A percentile compares a stretch with the other conserved stretches of the same genome.
Evolutionary conservation across 2,888 invertebrate species (phyloP).

Genomic region (Desoria tigrina): DNA sequence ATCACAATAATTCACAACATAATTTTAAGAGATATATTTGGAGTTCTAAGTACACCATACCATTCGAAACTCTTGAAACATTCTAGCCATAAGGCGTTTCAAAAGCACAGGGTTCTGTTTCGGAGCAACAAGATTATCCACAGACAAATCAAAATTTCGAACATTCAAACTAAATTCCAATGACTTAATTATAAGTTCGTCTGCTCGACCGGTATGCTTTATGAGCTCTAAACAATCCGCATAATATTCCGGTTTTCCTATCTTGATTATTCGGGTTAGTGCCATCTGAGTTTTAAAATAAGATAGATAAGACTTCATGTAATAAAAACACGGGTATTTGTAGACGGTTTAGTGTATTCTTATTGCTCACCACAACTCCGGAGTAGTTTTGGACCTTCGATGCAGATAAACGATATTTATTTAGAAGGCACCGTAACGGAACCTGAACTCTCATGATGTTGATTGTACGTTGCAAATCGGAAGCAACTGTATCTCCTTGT

Average conservation of each 20-base stretch:
- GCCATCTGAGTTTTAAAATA: constrained; percentile 43
- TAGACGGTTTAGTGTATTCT: no score
- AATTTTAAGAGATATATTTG: background rate
- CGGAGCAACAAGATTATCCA: constrained; percentile 23
- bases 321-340: no score
- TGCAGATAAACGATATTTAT: constrained; percentile 43
- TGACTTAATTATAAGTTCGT: constrained; percentile 23
- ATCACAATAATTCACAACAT: no score
- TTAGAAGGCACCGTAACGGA: constrained; percentile 46
- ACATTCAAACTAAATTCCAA: constrained; percentile 31
- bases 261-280: constrained; percentile 38
- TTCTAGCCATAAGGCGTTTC: constrained; percentile 15
- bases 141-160: constrained; percentile 2
- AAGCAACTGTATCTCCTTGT: constrained; percentile 19
- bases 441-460: constrained; percentile 42
- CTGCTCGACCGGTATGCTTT: constrained; percentile 33
- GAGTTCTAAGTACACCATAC: background rate
- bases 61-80: constrained; percentile 17
- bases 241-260: constrained; percentile 30
- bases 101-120: background rate
- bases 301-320: no score
- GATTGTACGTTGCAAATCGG: constrained; percentile 31
- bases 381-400: constrained; percentile 17
- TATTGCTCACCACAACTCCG: constrained; percentile 11
- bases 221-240: constrained; percentile 47